phyloP scores from a whole-genome alignment of 2,113 vertebrate species.

The Sinocyclocheilus anophthalmus region DNA sequence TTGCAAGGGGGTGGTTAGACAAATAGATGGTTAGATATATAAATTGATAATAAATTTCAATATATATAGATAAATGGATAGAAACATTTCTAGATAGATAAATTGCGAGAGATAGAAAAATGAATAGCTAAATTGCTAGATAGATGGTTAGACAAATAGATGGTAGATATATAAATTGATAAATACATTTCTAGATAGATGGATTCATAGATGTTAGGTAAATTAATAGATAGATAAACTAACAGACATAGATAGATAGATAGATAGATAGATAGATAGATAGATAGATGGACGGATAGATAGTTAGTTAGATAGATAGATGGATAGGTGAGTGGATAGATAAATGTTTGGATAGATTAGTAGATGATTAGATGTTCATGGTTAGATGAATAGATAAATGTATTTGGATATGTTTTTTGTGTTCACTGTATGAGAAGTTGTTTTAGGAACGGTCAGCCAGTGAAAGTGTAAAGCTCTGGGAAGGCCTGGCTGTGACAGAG shows the following conservation, averaged over 20 bases:
- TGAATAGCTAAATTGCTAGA: not conserved
- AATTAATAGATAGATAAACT: not conserved
- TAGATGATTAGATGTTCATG: not conserved
- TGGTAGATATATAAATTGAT: not conserved
- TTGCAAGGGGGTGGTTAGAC: no score
- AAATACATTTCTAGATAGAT: not conserved
- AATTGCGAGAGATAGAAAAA: not conserved
- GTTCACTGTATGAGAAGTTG: not conserved
- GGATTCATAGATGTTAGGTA: not conserved
- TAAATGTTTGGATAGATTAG: not conserved
- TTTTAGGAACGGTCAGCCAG: not conserved
- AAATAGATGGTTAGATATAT: not conserved
- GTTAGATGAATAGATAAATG: not conserved
- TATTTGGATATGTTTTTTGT: not conserved
- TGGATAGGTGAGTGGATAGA: not conserved
- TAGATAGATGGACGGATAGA: not conserved
- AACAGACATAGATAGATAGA: not conserved
- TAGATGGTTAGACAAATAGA: not conserved
- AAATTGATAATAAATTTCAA: not conserved
- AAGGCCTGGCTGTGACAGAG: conserved; percentile 12
- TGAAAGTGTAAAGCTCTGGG: not conserved
- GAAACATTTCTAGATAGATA: not conserved
- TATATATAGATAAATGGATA: not conserved
- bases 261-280: not conserved
- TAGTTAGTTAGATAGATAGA: not conserved